Percentiles rank a stretch among this genome's conserved stretches.
Conservation (phyloP, 2,797 vertebrate species). For the Argya squamiceps region DNA sequence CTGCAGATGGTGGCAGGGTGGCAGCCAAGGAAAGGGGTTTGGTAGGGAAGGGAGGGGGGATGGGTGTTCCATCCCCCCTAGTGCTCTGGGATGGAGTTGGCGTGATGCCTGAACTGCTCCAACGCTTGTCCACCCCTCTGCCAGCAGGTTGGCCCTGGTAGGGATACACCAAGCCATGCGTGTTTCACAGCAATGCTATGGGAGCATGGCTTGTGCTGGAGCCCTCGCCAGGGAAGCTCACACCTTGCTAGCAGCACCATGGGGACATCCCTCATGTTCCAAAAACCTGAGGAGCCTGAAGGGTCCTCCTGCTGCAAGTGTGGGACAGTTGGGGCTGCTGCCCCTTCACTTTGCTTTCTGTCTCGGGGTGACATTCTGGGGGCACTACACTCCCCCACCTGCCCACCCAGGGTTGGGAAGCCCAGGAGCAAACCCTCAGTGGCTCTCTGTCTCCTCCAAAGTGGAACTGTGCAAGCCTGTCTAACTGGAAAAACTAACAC, state of each 20-base stretch:
- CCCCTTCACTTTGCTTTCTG: neutral
- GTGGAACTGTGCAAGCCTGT: neutral
- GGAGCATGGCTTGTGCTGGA: neutral
- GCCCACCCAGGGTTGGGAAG: neutral
- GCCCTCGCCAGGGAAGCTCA: neutral
- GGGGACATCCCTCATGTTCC: neutral
- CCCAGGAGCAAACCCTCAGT: neutral
- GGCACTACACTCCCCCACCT: rapidly evolving
- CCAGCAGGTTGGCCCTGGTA: neutral
- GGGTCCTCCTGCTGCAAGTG: neutral
- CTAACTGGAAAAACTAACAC: neutral
- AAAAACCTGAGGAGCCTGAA: neutral
- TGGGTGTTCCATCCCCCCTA: neutral
- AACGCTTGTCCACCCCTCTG: rapidly evolving
- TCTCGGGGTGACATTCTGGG: rapidly evolving
- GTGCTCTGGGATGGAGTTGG: neutral
- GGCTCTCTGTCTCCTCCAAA: neutral
- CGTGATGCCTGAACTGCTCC: neutral
- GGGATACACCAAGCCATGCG: rapidly evolving
- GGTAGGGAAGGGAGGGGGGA: neutral
- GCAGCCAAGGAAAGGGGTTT: neutral
- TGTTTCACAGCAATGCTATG: neutral
- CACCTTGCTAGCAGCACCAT: rapidly evolving
- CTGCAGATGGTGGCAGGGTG: neutral
- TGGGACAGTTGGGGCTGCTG: rapidly evolving